Percentiles rank a stretch among this genome's conserved stretches.
Evolutionary conservation across 1,140 invertebrate species (phyloP).

Genomic region (Bombus fervidus): DNA sequence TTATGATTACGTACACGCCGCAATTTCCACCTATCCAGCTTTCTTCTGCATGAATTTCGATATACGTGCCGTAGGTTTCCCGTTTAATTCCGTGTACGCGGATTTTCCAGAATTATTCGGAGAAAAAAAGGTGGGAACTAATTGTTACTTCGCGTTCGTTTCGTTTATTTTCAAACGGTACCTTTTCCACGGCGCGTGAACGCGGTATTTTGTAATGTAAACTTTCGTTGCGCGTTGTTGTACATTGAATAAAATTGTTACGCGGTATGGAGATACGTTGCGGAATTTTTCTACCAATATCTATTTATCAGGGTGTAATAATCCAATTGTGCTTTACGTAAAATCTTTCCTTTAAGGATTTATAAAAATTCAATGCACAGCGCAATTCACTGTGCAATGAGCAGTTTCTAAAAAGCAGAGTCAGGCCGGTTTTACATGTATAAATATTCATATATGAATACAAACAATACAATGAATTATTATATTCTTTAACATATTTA

Average conservation of each 20-base stretch:
- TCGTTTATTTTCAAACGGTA: not conserved
- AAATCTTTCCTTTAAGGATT: not conserved
- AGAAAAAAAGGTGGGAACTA: conserved; percentile 11
- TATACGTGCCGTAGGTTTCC: conserved; percentile 28
- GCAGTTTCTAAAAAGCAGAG: not conserved
- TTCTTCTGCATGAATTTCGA: conserved; percentile 55
- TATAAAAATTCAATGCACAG: not conserved
- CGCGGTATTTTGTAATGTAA: not conserved
- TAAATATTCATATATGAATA: too few species aligned
- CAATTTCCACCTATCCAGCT: conserved; percentile 50
- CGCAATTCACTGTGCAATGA: too few species aligned
- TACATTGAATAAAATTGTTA: not conserved
- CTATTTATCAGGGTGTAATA: too few species aligned
- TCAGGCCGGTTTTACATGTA: not conserved
- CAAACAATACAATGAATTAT: too few species aligned
- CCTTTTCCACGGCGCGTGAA: not conserved
- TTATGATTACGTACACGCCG: conserved; percentile 55
- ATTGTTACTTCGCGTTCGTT: not conserved
- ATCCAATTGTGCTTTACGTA: not conserved
- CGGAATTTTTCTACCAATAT: not conserved
- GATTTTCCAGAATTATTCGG: conserved; percentile 6
- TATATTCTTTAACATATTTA: too few species aligned
- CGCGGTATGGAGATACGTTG: not conserved
- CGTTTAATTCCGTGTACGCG: conserved; percentile 20
- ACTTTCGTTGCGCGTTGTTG: not conserved